Percentiles rank a stretch among this genome's conserved stretches.
Evolutionary conservation across 2,797 vertebrate genomes (phyloP).

Genomic region (Cryptoprocta ferox): DNA sequence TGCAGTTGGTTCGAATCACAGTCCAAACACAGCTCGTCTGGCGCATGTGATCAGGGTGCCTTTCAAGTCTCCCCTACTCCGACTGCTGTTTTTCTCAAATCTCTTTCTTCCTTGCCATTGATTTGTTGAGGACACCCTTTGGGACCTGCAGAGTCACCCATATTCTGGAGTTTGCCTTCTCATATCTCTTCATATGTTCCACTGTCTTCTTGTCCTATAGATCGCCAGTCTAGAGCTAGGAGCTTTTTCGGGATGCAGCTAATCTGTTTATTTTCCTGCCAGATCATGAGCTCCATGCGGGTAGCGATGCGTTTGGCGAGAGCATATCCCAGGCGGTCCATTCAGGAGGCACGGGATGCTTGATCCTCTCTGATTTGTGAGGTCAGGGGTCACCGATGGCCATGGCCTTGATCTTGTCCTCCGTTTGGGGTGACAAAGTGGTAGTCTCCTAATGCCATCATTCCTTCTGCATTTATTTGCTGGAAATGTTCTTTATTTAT

Average conservation of each 20-base stretch:
- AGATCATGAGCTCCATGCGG: fast-evolving
- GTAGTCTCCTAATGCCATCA: fast-evolving
- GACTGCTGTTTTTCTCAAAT: neutral
- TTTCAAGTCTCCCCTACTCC: neutral
- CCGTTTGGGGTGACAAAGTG: neutral
- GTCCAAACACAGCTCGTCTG: fast-evolving
- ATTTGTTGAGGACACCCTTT: neutral
- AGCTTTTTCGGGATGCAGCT: no score
- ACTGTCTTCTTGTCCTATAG: neutral
- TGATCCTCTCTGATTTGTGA: neutral
- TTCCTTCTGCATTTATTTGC: neutral
- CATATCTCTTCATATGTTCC: fast-evolving
- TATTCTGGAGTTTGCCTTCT: neutral
- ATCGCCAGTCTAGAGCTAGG: neutral
- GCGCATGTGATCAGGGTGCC: fast-evolving
- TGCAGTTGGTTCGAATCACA: fast-evolving
- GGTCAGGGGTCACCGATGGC: fast-evolving
- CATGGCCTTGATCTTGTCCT: neutral
- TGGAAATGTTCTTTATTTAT: neutral
- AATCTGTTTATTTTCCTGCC: neutral
- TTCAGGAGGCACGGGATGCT: neutral
- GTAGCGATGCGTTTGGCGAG: neutral
- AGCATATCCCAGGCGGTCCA: fast-evolving
- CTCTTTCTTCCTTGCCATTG: neutral
- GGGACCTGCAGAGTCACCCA: neutral